phyloP scores from a whole-genome alignment of 2,888 invertebrate species.

The Myopa tessellatipennis region DNA sequence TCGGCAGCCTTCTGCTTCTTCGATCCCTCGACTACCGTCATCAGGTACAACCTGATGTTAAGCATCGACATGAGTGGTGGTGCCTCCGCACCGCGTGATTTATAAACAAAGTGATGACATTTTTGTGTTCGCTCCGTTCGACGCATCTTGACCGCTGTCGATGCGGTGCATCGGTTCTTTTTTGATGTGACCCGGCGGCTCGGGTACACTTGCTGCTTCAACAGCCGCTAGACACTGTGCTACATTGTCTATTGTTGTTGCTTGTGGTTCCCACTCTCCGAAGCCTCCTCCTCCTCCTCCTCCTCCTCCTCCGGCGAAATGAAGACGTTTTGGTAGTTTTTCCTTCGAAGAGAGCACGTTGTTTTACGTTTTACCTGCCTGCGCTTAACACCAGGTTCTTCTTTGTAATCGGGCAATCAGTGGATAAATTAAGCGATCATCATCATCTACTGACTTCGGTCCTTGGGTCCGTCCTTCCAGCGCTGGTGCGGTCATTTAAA shows the following conservation, averaged over 20 bases:
- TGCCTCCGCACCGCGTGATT: slow-evolving; percentile 17
- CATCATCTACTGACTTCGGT: slow-evolving; percentile 5
- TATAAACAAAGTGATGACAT: slow-evolving; percentile 38
- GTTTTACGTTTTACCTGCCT: not conserved
- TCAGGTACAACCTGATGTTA: not conserved
- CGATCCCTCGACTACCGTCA: not conserved
- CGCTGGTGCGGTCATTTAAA: slow-evolving; percentile 19
- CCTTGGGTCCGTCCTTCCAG: not conserved
- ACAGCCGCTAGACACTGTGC: not conserved
- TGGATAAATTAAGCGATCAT: slow-evolving; percentile 47
- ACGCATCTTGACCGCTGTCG: slow-evolving; percentile 14
- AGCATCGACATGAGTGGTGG: not conserved
- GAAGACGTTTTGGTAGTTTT: slow-evolving; percentile 19
- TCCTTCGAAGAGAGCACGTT: not conserved
- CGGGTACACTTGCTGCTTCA: slow-evolving; percentile 19
- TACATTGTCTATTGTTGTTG: not conserved
- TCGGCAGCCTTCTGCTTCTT: not conserved
- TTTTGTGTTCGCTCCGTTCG: not conserved
- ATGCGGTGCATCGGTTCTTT: not conserved
- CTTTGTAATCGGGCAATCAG: slow-evolving; percentile 33
- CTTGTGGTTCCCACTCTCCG: too few species aligned
- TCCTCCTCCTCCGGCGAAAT: not conserved
- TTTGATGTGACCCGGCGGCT: slow-evolving; percentile 27
- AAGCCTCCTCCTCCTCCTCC: too few species aligned
- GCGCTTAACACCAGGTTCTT: not conserved